These are phyloP conservation scores for Prionace glauca DNA, from an alignment of 2,797 vertebrate species.

Conservation along the genomic window DNA sequence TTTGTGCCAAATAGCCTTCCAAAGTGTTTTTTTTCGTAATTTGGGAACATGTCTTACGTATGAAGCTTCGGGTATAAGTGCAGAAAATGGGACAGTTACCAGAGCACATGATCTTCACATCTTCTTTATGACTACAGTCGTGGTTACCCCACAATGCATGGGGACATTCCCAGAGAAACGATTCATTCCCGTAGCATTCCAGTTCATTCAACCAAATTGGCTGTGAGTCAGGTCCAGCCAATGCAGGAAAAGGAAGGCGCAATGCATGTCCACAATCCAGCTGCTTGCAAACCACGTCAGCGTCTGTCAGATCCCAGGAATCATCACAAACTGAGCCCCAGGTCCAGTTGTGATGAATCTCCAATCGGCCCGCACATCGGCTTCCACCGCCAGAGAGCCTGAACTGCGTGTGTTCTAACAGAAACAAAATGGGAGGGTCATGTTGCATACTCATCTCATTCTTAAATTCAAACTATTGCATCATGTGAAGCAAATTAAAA, in stretches of 20 bases:
- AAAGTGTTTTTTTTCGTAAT: no score
- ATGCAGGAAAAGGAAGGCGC: no score
- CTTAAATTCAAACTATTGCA: no score
- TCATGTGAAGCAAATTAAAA: no score
- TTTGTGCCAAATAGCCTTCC: no score
- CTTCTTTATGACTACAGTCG: background rate
- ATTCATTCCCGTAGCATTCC: background rate
- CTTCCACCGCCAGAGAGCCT: background rate
- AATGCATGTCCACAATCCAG: no score
- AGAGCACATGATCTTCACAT: background rate
- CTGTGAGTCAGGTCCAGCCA: no score
- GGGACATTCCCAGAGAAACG: no score
- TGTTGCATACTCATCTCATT: no score
- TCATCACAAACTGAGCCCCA: background rate
- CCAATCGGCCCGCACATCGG: background rate
- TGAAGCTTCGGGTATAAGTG: background rate
- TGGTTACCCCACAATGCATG: background rate
- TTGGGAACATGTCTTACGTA: no score
- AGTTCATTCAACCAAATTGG: background rate
- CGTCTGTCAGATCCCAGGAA: background rate
- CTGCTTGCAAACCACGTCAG: no score
- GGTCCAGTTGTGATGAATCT: background rate
- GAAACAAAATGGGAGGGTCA: no score
- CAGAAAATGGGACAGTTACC: background rate
- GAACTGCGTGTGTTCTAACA: background rate